Evolutionary conservation across 2,113 vertebrate genomes (phyloP).

Genomic region (Halichoerus grypus): DNA sequence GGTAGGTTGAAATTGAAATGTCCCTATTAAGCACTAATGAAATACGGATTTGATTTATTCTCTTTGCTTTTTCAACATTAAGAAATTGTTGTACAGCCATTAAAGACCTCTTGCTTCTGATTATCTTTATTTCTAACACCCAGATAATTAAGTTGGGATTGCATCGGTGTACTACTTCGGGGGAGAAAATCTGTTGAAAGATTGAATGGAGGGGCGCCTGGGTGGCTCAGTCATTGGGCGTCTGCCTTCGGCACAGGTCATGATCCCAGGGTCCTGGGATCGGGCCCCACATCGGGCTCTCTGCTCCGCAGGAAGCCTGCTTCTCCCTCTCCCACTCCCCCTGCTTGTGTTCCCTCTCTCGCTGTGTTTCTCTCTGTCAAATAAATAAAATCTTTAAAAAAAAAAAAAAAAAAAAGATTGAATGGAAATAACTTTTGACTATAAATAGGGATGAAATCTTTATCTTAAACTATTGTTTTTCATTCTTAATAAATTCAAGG

Average conservation of each 20-base stretch:
- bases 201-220: not conserved
- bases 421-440: not conserved
- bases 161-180: not conserved
- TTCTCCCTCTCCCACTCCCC: no score
- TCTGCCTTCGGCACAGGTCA: no score
- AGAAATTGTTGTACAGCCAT: not conserved
- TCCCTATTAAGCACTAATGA: not conserved
- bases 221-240: no score
- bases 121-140: not conserved
- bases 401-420: no score
- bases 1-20: not conserved
- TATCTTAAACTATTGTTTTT: not conserved
- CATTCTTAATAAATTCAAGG: not conserved
- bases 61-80: not conserved
- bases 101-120: not conserved
- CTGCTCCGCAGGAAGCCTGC: no score
- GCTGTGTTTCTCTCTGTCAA: no score
- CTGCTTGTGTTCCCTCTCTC: no score
- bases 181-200: not conserved
- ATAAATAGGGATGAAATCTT: not conserved
- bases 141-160: not conserved
- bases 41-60: not conserved
- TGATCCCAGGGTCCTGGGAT: no score
- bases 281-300: no score
- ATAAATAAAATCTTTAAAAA: no score